Conservation (phyloP, 2,797 vertebrate genomes). For the Erethizon dorsatum region DNA sequence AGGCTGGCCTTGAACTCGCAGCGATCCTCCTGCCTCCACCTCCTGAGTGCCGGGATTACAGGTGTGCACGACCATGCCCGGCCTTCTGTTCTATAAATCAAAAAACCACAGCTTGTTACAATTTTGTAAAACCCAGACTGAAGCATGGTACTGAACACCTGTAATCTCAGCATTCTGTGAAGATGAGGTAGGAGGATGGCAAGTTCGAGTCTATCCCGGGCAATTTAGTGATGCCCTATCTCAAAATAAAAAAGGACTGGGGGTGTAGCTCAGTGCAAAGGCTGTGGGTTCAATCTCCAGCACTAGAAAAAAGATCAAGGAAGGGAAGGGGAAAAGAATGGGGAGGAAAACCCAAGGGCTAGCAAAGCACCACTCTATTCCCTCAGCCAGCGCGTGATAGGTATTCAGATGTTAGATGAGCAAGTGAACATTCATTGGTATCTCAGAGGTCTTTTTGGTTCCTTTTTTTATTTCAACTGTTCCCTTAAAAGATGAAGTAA, state of each 20-base stretch:
- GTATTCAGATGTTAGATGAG: slow-evolving; percentile 1
- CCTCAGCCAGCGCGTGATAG: background rate
- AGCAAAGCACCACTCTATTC: background rate
- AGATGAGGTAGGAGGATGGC: background rate
- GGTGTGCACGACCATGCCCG: background rate
- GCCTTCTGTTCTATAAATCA: slow-evolving; percentile 23
- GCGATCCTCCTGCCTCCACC: background rate
- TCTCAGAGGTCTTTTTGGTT: background rate
- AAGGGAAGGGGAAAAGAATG: background rate
- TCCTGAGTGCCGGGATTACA: background rate
- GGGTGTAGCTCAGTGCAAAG: background rate
- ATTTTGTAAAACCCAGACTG: background rate
- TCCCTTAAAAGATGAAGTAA: slow-evolving; percentile 27
- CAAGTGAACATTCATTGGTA: slow-evolving; percentile 15
- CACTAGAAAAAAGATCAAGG: background rate
- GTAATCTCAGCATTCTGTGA: background rate
- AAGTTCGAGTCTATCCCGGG: background rate
- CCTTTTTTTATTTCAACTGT: slow-evolving; percentile 4
- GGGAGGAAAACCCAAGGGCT: background rate
- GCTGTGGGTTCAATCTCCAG: background rate
- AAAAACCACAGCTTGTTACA: background rate
- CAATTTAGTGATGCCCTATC: background rate
- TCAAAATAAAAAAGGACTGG: background rate
- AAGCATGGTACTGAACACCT: background rate
- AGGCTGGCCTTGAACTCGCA: background rate